Base-by-base conservation (phyloP, 1,140 invertebrate species). In the Dinoponera quadriceps region DNA sequence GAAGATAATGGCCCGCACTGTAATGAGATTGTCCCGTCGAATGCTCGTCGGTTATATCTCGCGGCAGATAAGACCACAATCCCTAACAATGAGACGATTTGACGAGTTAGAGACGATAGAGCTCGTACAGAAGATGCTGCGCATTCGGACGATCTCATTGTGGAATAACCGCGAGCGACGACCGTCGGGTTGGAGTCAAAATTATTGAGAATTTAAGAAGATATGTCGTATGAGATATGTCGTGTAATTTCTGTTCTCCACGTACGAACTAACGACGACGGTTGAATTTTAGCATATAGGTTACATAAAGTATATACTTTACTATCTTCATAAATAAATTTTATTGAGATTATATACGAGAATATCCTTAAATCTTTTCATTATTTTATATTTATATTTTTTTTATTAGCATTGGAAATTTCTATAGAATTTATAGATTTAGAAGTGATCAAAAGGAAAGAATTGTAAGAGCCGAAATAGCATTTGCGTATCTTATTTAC, bases 21-120 rank as follows among this genome's bases (percentile, higher is more conserved):
- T 88, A 88, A 88, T 84, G 86, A 88, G 86, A 88, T 88, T 82
- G 86, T 87, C 85, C 82, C 71, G 75, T 88, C 85, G 86, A 88
- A 87, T 87, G 86, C 85, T 55, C 69, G 69, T 27, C 49, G 72
- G 62, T 88, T 87, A 88, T 87, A 84, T 87, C 85, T 84, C 57
- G 69, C 63, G 59, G 82, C 63, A 63, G 85, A 81, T 84, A 87
- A 88, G 85, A 74, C 82, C 82, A 27, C 86, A 87, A 74, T 81
- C 82, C 51, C 87, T 88, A 88, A 86, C 71, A 82, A 87, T 33
- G 62, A 80, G 66, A 81, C 57, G 65, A 73, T 74, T 89, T 78
- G 85, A 86, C 63, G 84, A 57, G 29, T 80, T 69, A 55, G n/a
- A n/a, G n/a, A n/a, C n/a, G n/a, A n/a, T n/a, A n/a, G 54, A 81